Conservation (phyloP, 2,888 invertebrate species). For the Drosophila eohydei region DNA sequence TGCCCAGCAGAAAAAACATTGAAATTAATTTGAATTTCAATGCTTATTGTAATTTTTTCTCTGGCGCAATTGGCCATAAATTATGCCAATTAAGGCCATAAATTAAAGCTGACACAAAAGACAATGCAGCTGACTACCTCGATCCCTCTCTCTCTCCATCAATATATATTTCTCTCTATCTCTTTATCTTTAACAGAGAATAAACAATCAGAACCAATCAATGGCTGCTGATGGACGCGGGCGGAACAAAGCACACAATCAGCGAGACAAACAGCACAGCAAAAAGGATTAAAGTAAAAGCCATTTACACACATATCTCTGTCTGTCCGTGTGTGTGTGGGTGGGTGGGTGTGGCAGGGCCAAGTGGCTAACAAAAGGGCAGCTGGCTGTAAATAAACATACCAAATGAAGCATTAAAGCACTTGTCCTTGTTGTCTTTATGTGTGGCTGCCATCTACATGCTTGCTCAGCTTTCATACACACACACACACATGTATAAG, state of each 20-base stretch:
- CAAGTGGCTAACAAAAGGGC: conserved; percentile 77
- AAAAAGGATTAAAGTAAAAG: conserved; percentile 82
- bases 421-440: conserved; percentile 70
- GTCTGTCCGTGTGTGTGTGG: conserved; percentile 14
- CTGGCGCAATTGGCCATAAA: conserved; percentile 59
- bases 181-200: conserved; percentile 8
- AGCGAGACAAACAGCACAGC: conserved; percentile 51
- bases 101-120: conserved; percentile 61
- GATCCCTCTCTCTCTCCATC: neutral
- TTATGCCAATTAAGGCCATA: conserved; percentile 73
- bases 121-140: conserved; percentile 12
- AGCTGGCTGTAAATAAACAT: conserved; percentile 77
- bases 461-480: conserved; percentile 62
- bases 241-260: conserved; percentile 69
- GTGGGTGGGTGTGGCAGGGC: conserved; percentile 43
- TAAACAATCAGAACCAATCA: conserved; percentile 76
- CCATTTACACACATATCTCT: conserved; percentile 61
- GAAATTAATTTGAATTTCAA: conserved; percentile 31
- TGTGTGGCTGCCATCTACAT: conserved; percentile 33
- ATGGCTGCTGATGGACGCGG: conserved; percentile 60
- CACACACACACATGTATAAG: conserved; percentile 27
- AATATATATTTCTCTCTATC: neutral
- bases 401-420: conserved; percentile 83
- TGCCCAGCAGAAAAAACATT: conserved; percentile 2
- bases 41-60: conserved; percentile 28